Base-by-base conservation (phyloP, 2,888 invertebrate species). In the Linyphia triangularis region DNA sequence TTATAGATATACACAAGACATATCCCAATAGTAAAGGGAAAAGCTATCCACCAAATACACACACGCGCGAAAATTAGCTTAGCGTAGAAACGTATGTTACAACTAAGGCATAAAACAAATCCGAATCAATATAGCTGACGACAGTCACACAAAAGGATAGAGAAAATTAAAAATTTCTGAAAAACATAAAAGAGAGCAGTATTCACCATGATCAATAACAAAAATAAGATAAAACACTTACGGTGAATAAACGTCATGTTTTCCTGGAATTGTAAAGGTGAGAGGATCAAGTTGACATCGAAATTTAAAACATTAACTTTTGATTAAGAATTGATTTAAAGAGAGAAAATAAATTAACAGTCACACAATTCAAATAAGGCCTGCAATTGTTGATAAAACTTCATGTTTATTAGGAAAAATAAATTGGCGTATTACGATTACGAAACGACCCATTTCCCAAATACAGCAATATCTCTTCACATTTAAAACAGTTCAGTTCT, bases 371-470 rank as follows among this genome's bases (percentile, higher is more conserved):
- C 22, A 37, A n/a, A 77, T 26, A 33, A 63, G 24, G 63, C 61
- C 13, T 77, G 63, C 61, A 61, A 77, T 37, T 24, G 77, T 37
- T 40, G 26, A 40, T 77, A 63, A 77, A 37, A 51, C 59, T 81
- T 59, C 84, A 67, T 77, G 63, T 22, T 57, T 37, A 19, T 19
- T 63, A 63, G 57, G 16, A 75, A 73, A 26, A 57, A 67, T 75
- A 67, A 81, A 43, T 75, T 81, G 57, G 30, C 73, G 67, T 67
- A 81, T 43, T 65, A 86, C 37, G 33, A 86, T 86, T 86, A 81
- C 86, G 81, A 86, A 86, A 86, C 86, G 86, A 86, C 86, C 86
- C 86, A 86, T 86, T 86, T 86, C 86, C 86, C 86, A 81, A 81
- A 86, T 86, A 81, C 86, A 86, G 86, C 73, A 81, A 86, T 86